Evolutionary conservation across 2,888 invertebrate species (phyloP), one percentile per base, ranked within the genome.

Genomic region (Eupithecia subfuscata): DNA sequence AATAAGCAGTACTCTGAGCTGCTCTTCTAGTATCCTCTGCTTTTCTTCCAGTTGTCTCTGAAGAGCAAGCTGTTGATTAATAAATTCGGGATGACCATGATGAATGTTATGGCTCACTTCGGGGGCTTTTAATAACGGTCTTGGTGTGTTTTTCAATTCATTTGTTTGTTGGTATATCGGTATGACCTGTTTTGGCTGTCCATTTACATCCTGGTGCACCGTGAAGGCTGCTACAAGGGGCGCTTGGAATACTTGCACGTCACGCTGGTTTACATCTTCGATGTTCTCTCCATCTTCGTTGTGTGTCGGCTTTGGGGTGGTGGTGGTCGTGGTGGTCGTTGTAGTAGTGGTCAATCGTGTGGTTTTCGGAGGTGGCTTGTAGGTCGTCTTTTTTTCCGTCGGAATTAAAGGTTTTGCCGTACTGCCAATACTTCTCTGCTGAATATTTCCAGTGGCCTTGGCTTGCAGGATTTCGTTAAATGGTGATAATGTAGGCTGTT

Each of bases 211-310:
- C 89, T 98, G 97, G 80, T 98, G 97, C 0, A 98, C 97, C 0
- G 98, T 98, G 84, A 98, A 98, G 0, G 98, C 98, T 3, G 97
- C 97, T 0, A 98, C 97, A 76, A 98, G 87, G 0, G 98, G 98
- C 4, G 98, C 98, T 81, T 97, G 96, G 85, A 97, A 97, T 70
- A 98, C 97, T 88, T 97, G 97, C 1, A 98, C 97, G 77, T 96
- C 96, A 77, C 95, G 95, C 85, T 96, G 96, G 83, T 96, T 95
- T 4, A 96, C 96, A 81, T 96, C 95, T 88, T 96, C 96, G 74
- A 96, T 96, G 83, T 96, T 96, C 88, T 96, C 96, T 72, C 97
- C 96, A 81, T 96, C 96, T 25, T 95, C 95, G 87, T 96, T 96
- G 89, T 96, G 96, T 0, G 96, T 97, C n/a, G 97, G 96, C 72